phyloP scores from a whole-genome alignment of 23 tunicate species.

The Halocynthia aurantium region DNA sequence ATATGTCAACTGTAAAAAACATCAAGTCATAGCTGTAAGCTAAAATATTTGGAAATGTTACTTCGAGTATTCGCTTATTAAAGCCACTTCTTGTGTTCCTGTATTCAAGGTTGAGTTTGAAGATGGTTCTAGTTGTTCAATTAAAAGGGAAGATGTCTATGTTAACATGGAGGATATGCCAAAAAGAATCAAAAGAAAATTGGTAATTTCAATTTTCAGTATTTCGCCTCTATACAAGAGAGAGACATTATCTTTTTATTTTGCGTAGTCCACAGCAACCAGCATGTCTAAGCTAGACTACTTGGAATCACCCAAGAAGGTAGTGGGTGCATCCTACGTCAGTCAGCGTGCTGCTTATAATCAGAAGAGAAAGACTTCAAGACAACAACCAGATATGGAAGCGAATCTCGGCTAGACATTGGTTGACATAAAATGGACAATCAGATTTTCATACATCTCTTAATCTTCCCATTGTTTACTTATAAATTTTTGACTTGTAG shows the following conservation, averaged over 20 bases:
- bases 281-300: slow-evolving; percentile 13
- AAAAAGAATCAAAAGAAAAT: slow-evolving; percentile 41
- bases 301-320: slow-evolving; percentile 10
- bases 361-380: not conserved
- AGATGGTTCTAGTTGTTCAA: slow-evolving; percentile 35
- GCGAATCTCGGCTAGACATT: no score
- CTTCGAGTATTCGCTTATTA: no score
- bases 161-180: slow-evolving; percentile 39
- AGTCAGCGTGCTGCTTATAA: slow-evolving; percentile 23
- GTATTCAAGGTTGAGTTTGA: slow-evolving; percentile 50
- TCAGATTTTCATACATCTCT: no score
- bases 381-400: no score
- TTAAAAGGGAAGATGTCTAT: slow-evolving; percentile 48
- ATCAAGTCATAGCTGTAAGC: slow-evolving; percentile 39
- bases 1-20: slow-evolving; percentile 42
- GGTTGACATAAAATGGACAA: no score
- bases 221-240: not conserved
- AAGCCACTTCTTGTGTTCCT: not conserved
- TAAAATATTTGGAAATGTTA: not conserved
- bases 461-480: no score
- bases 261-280: slow-evolving; percentile 11
- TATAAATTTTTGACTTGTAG: no score
- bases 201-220: slow-evolving; percentile 14
- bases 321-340: slow-evolving; percentile 2
- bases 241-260: not conserved